Conservation (phyloP, 2,113 vertebrate genomes). For the Cebidichthys violaceus region DNA sequence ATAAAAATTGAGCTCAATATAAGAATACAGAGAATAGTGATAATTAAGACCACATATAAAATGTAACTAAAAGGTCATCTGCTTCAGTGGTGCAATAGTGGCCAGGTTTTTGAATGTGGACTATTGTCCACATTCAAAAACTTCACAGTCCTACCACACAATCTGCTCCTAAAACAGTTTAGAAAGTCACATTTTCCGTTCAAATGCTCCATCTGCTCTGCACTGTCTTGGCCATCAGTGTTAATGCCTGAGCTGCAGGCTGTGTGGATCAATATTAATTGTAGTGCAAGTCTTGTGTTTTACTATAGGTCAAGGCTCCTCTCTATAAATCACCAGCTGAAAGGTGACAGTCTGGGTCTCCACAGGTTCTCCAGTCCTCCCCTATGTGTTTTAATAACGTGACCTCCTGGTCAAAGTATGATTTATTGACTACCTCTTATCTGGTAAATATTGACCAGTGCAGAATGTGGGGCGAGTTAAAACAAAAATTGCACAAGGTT, state of each 20-base stretch:
- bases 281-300: slow-evolving; percentile 67
- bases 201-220: slow-evolving; percentile 33
- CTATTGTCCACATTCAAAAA: background rate
- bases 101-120: background rate
- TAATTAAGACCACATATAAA: background rate
- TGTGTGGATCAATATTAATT: slow-evolving; percentile 79
- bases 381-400: slow-evolving; percentile 58
- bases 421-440: slow-evolving; percentile 75
- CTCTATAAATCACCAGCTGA: slow-evolving; percentile 78
- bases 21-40: background rate
- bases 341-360: slow-evolving; percentile 75
- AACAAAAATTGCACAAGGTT: slow-evolving; percentile 16
- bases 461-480: slow-evolving; percentile 34
- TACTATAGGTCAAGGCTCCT: slow-evolving; percentile 74
- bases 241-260: slow-evolving; percentile 45
- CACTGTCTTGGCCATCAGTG: slow-evolving; percentile 27
- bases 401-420: slow-evolving; percentile 61
- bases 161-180: background rate
- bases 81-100: background rate
- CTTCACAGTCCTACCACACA: background rate
- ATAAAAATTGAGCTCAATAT: background rate
- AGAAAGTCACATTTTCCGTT: slow-evolving; percentile 53
- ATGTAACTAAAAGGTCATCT: background rate
- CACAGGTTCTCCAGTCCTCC: slow-evolving; percentile 50
- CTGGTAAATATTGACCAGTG: slow-evolving; percentile 72